These are phyloP conservation scores for Dendrolimus punctatus DNA, from an alignment of 1,140 invertebrate genomes.

Conservation along the genomic window DNA sequence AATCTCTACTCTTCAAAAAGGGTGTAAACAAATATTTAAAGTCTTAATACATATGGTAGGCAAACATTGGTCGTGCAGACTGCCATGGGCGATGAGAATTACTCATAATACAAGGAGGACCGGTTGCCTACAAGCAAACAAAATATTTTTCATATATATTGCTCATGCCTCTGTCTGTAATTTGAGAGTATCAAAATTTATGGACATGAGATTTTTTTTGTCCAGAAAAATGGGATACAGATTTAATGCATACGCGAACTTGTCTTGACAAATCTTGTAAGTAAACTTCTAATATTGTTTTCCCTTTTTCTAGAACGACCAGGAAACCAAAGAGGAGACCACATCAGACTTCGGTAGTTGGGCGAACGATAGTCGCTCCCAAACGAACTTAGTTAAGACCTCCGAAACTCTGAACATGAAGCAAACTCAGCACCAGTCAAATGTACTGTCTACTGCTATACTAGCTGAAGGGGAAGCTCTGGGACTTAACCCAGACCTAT, in stretches of 20 bases:
- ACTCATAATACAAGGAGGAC: too few relatives aligned
- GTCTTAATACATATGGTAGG: too few relatives aligned
- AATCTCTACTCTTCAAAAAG: too few relatives aligned
- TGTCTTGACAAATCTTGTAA: not conserved
- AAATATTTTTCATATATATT: too few relatives aligned
- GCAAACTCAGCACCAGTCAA: conserved; percentile 29
- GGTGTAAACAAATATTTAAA: too few relatives aligned
- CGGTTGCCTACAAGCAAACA: too few relatives aligned
- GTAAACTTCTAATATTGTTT: not conserved
- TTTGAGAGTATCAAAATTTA: too few relatives aligned
- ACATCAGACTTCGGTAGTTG: conserved; percentile 56
- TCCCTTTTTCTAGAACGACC: conserved; percentile 24
- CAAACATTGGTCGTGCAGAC: too few relatives aligned
- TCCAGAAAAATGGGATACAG: not conserved
- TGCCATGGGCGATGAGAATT: too few relatives aligned
- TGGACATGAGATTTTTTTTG: too few relatives aligned
- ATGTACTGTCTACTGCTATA: conserved; percentile 56
- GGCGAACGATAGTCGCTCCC: conserved; percentile 55
- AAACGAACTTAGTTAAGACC: conserved; percentile 56
- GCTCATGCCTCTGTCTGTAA: too few relatives aligned
- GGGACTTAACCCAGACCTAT: conserved; percentile 55
- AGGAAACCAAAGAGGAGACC: conserved; percentile 29
- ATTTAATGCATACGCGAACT: too few relatives aligned
- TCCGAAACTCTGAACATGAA: conserved; percentile 29
- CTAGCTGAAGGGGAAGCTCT: conserved; percentile 57